A percentile compares a stretch with the other conserved stretches of the same genome.
phyloP scores from a whole-genome alignment of 2,888 invertebrate species.

The Hymenopus coronatus region DNA sequence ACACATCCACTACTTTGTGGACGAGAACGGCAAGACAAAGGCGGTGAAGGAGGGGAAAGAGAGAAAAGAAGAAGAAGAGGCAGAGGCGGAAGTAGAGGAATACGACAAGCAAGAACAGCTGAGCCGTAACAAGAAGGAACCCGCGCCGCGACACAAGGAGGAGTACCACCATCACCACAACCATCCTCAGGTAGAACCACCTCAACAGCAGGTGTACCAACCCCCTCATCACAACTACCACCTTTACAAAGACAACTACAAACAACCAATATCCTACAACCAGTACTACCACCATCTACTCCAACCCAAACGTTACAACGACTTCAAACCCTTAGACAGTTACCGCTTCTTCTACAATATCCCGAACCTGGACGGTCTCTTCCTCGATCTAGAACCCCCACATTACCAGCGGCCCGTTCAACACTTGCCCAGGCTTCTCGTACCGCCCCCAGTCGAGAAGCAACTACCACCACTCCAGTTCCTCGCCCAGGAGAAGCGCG shows the following conservation, averaged over 20 bases:
- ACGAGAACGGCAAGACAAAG: not conserved
- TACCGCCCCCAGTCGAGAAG: not conserved
- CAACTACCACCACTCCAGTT: not conserved
- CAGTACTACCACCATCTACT: not conserved
- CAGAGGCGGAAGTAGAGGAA: not conserved
- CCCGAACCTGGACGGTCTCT: not conserved
- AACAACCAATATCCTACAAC: not conserved
- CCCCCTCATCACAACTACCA: not conserved
- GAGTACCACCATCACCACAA: not conserved
- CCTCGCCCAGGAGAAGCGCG: not conserved
- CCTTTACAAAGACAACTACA: not conserved
- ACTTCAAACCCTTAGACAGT: not conserved
- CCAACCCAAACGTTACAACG: not conserved
- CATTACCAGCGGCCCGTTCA: not conserved
- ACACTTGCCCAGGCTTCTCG: not conserved
- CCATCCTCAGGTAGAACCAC: too few relatives aligned
- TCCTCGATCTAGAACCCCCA: not conserved
- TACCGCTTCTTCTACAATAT: not conserved
- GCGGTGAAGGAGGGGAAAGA: not conserved
- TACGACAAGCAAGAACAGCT: not conserved
- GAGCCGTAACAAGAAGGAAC: not conserved
- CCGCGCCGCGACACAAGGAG: not conserved
- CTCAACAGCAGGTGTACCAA: too few relatives aligned
- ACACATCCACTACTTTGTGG: not conserved
- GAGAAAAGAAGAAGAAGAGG: not conserved